Base-by-base conservation (phyloP, 2,888 invertebrate species). In the Pyralis farinalis region DNA sequence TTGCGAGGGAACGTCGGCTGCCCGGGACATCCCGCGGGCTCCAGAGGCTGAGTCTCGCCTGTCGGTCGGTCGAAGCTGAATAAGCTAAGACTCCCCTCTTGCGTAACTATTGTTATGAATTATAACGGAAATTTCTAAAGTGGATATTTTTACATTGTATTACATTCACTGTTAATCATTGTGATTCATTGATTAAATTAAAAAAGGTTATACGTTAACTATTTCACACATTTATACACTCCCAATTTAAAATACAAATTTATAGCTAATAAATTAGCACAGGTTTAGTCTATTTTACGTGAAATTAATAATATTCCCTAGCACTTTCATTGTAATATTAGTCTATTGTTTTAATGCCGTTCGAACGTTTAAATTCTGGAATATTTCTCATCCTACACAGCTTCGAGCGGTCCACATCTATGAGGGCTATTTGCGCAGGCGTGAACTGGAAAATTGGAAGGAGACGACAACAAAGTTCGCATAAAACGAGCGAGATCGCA, bases 41-140 rank as follows among this genome's bases (percentile, higher is more conserved):
- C 66, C 80, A 70, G 85, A 77, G 78, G 80, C 85, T 79, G 85
- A 76, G 66, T 84, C 81, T 61, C 63, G 68, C 64, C 61, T 65
- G 70, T 44, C 52, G 51, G 62, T 47, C 66, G 64, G 67, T 84
- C 68, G 87, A 79, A 85, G 84, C 83, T 79, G 55, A 84, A 58
- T 82, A 83, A 47, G 56, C 65, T 71, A 71, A 66, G 51, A 62
- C 71, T 73, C 75, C 77, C 78, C 84, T 81, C 85, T 87, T 87
- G 87, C 87, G 86, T 87, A 87, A 87, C 85, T 77, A 78, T 75
- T 75, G 71, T 74, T 70, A 54, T 57, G 64, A 68, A 70, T 69
- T 70, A 55, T 62, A 63, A 53, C 58, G 16, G 2, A 16, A 3
- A 16, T 16, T 16, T 16, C 16, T 16, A 16, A 2, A 16, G 4